These are phyloP conservation scores for Nycticryphes semicollaris DNA, from an alignment of 2,113 vertebrate genomes.

Conservation along the genomic window DNA sequence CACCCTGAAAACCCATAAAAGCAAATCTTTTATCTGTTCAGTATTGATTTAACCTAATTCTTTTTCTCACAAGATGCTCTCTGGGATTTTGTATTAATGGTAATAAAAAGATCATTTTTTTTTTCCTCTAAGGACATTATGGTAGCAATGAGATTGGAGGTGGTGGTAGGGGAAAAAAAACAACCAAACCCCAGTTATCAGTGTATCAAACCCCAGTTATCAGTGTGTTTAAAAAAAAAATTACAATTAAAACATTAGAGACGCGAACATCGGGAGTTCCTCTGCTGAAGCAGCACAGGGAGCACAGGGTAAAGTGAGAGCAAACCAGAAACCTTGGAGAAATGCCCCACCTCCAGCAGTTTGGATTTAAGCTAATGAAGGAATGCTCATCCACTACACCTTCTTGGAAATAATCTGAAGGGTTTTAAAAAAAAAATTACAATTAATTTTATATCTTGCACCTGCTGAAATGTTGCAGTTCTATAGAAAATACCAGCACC, in stretches of 20 bases:
- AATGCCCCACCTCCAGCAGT: background rate
- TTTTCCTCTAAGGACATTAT: background rate
- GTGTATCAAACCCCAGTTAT: too few species aligned
- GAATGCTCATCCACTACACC: background rate
- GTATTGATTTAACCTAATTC: background rate
- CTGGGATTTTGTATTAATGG: background rate
- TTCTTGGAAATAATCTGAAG: background rate
- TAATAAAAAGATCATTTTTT: background rate
- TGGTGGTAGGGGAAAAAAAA: accelerated
- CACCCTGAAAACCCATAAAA: background rate
- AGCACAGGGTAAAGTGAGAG: background rate
- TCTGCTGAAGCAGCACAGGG: background rate
- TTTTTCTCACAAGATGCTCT: background rate
- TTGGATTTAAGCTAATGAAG: background rate
- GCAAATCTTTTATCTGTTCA: background rate
- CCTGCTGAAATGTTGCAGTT: background rate
- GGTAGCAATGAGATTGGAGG: background rate
- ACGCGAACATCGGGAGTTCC: background rate
- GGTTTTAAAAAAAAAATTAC: background rate
- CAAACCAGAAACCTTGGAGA: background rate
- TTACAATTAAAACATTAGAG: too few species aligned
- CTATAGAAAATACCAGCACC: background rate
- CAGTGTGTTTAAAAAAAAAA: too few species aligned
- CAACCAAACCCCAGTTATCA: background rate
- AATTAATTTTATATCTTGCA: background rate